A percentile compares a stretch with the other conserved stretches of the same genome.
Evolutionary conservation across 2,797 vertebrate genomes (phyloP).

Genomic region (Discoglossus pictus): DNA sequence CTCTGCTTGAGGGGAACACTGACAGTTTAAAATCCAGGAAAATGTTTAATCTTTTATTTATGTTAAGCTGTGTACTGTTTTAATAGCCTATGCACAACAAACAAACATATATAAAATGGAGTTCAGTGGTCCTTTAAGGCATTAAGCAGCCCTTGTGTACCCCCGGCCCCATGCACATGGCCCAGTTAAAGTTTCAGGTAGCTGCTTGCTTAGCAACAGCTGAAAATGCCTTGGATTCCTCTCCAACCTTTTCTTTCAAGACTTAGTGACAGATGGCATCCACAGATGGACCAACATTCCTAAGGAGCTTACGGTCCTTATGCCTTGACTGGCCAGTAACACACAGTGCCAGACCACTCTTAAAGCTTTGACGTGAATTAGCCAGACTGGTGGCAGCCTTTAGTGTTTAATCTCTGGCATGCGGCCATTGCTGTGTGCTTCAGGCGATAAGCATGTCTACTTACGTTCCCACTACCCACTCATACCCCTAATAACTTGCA

Average conservation of each 20-base stretch:
- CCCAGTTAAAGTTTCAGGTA: conserved; percentile 50
- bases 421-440: conserved; percentile 35
- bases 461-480: conserved; percentile 54
- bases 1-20: too few species aligned
- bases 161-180: not conserved
- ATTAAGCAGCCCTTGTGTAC: not conserved
- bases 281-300: conserved; percentile 82
- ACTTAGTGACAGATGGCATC: conserved; percentile 78
- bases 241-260: conserved; percentile 56
- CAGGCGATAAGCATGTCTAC: conserved; percentile 56
- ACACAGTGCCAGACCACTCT: conserved; percentile 60
- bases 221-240: conserved; percentile 63
- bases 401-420: conserved; percentile 67
- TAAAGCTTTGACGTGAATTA: conserved; percentile 66
- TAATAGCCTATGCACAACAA: too few species aligned
- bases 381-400: conserved; percentile 61
- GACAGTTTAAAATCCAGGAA: too few species aligned
- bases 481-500: conserved; percentile 30
- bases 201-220: conserved; percentile 56
- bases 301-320: conserved; percentile 79
- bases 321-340: conserved; percentile 68
- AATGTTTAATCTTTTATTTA: too few species aligned
- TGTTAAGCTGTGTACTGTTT: too few species aligned
- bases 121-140: too few species aligned
- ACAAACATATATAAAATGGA: too few species aligned